A percentile compares a stretch with the other conserved stretches of the same genome.
phyloP scores from a whole-genome alignment of 2,888 invertebrate genomes.

The Caenorhabditis auriculariae region DNA sequence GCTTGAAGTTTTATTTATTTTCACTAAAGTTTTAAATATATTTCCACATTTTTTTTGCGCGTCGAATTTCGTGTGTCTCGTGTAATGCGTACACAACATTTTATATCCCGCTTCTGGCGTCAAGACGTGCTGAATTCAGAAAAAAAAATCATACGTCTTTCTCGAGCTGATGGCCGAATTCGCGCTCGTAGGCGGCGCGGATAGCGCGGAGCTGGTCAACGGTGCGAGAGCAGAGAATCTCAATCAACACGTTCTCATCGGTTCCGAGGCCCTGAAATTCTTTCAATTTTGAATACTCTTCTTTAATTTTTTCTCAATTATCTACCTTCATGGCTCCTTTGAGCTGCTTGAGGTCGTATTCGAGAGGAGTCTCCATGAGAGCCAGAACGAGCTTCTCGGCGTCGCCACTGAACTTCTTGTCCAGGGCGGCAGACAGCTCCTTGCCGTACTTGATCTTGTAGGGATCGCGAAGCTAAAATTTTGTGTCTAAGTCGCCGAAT shows the following conservation, averaged over 20 bases:
- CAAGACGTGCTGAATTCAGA: too few species aligned
- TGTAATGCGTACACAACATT: not conserved
- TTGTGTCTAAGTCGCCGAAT: not conserved
- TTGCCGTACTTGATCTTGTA: conserved; percentile 51
- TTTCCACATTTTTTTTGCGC: not conserved
- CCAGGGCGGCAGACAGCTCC: conserved; percentile 38
- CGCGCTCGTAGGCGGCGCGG: conserved; percentile 39
- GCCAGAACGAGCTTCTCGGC: conserved; percentile 54
- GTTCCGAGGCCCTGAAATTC: conserved; percentile 74
- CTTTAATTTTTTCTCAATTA: conserved; percentile 49
- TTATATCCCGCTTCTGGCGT: too few species aligned
- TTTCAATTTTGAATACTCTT: conserved; percentile 13
- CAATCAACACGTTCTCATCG: conserved; percentile 80
- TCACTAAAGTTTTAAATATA: not conserved
- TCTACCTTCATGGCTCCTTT: conserved; percentile 63
- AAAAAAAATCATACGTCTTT: too few species aligned
- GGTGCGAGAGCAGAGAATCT: conserved; percentile 81
- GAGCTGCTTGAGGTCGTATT: conserved; percentile 66
- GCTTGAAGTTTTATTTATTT: conserved; percentile 7
- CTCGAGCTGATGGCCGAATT: conserved; percentile 38
- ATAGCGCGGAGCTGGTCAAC: conserved; percentile 44
- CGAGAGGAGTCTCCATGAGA: conserved; percentile 62
- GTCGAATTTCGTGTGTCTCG: not conserved
- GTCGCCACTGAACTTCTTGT: conserved; percentile 47
- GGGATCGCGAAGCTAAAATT: conserved; percentile 33